Conservation (phyloP, 2,797 vertebrate species). For the Cirrhinus mrigala region DNA sequence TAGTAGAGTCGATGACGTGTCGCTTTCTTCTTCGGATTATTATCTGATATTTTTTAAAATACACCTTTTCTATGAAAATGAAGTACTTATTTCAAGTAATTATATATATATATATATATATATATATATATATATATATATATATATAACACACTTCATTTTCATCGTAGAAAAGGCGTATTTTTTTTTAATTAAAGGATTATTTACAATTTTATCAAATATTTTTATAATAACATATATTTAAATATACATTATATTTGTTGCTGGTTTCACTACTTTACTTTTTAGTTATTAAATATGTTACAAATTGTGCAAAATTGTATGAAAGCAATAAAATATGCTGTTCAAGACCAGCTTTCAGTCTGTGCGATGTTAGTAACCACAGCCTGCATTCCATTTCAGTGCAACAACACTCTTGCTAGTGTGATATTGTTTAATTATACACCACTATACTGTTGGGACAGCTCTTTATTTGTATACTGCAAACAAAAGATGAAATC, state of each 20-base stretch:
- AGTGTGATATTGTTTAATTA: conserved; percentile 16
- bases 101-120: no score
- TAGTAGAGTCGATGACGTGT: conserved; percentile 7
- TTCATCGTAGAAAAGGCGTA: no score
- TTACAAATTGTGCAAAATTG: neutral
- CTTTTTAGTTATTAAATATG: neutral
- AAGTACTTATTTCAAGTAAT: no score
- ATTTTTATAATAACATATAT: no score
- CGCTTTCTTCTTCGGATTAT: neutral
- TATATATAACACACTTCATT: no score
- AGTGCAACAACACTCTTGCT: neutral
- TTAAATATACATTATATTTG: neutral
- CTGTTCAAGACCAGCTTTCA: neutral
- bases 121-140: no score
- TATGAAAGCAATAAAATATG: neutral
- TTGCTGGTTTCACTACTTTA: neutral
- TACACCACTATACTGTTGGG: neutral
- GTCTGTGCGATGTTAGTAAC: conserved; percentile 2
- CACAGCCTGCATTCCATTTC: neutral
- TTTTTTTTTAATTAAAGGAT: no score
- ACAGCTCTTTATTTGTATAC: conserved; percentile 6
- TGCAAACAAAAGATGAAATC: neutral
- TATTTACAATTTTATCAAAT: no score
- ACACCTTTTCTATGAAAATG: neutral
- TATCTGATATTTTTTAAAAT: neutral